Evolutionary conservation across 1,140 invertebrate species (phyloP), one percentile per base, ranked within the genome.

Genomic region (Anadara kagoshimensis): DNA sequence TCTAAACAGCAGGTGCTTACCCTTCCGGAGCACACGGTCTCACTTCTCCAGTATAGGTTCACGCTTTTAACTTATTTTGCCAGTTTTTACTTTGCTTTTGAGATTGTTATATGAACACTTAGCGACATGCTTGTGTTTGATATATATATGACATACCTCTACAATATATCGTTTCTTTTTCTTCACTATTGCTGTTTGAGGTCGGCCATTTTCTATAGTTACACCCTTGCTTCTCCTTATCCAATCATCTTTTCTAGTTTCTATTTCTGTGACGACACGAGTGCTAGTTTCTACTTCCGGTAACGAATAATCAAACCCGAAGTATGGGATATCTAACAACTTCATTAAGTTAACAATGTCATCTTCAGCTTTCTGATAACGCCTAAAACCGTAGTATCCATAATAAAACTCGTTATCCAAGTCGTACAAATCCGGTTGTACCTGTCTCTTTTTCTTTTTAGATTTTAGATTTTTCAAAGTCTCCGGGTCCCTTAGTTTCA

Each of bases 241-340:
- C 66, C 67, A 75, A 18, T 75, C 65, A 16, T 43, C 58, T 51
- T 69, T 57, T 24, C 63, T 49, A 1, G 44, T 49, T 53, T 75
- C 67, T 8, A 75, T 44, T 29, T 75, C 61, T n/a, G 53, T 69
- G n/a, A 75, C 53, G 10, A 75, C 73, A 20, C 66, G 44, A 14
- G 59, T 63, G 64, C 73, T 75, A 5, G 73, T 75, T 51, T 75
- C 73, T 24, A 75, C 41, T 36, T 75, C 73, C 5, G 73, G 73
- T n/a, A 75, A 59, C 36, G 59, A 69, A 44, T 61, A 69, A 43
- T 75, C 73, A 41, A 69, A 61, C 41, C 57, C 49, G 16, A 75
- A 54, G 43, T 69, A 75, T 41, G 69, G 58, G 16, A 75, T 69
- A 45, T 67, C 73, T 26, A 75, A 41, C 22, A 67, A 51, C 58